Base-by-base conservation (phyloP, 2,888 invertebrate genomes). In the Galerucella nymphaeae region DNA sequence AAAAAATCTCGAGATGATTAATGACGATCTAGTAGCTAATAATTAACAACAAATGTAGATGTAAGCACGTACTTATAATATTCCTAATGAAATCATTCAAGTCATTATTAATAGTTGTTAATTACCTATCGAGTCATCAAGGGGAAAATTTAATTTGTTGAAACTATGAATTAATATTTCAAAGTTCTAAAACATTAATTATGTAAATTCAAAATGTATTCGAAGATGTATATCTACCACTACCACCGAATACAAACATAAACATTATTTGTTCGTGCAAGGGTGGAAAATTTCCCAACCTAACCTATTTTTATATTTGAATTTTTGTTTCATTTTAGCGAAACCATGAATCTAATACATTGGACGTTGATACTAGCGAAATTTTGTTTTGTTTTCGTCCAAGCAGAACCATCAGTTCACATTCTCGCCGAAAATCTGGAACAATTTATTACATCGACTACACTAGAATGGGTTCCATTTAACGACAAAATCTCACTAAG, bases 381-480 rank as follows among this genome's bases (percentile, higher is more conserved):
- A 30, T 76, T 66, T 87, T 82, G 82, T 90, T 74, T 74, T 16
- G 42, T 71, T 3, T 62, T 72, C 16, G 74, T 76, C 1, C 68
- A 61, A 18, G 76, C 79, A 41, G 83, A 84, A 68, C 81, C 81
- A 9, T 80, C 82, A 23, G 86, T 85, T 8, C 83, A 85, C 73
- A 83, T 84, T 66, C 77, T 86, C 50, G 82, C 85, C 0, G 84
- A 81, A 79, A 86, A 86, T 80, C 78, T 85, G 68, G 90, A 91
- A 74, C 94, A 94, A 85, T 88, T 92, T 70, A 88, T 94, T 68
- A 95, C 95, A 5, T 96, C 95, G 9, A 94, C 93, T 81, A 94
- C 94, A 0, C 88, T 95, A 66, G 90, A 90, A 82, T 96, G 95
- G 95, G 89, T 92, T 66, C 89, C 90, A 1, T 87, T 84, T 75